Evolutionary conservation across 2,797 vertebrate genomes (phyloP).

Genomic region (Peromyscus nudipes): DNA sequence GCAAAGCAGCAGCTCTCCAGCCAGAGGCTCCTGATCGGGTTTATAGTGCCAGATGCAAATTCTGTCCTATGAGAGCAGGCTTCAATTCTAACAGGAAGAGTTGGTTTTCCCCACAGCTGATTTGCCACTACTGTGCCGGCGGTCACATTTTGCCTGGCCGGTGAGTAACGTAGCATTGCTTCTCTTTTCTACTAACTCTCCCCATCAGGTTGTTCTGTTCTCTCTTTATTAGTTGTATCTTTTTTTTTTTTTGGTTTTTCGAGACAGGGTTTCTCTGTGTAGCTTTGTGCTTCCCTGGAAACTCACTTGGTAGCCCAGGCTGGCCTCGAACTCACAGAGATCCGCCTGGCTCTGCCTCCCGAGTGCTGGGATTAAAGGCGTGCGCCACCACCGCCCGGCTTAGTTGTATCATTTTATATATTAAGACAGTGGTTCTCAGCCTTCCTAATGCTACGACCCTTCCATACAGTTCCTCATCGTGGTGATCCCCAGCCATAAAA

Average conservation of each 20-base stretch:
- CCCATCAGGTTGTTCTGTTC: not conserved
- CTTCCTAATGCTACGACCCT: not conserved
- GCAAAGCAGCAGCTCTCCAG: not conserved
- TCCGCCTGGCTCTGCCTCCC: too few species aligned
- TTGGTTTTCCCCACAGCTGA: not conserved
- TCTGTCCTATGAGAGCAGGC: not conserved
- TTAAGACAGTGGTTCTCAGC: not conserved
- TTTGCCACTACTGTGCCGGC: not conserved
- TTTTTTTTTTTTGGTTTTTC: not conserved
- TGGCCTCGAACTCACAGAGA: too few species aligned
- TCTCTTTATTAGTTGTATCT: constrained; percentile 39
- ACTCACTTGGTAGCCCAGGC: too few species aligned
- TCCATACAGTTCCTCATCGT: not conserved
- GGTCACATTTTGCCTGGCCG: not conserved
- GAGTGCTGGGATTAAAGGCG: too few species aligned
- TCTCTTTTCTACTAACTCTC: not conserved
- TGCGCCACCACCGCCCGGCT: not conserved
- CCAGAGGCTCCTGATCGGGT: not conserved
- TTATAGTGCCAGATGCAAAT: not conserved
- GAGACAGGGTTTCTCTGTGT: too few species aligned
- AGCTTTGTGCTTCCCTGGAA: too few species aligned
- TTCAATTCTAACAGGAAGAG: not conserved
- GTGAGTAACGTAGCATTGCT: not conserved
- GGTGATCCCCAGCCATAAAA: not conserved
- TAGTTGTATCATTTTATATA: constrained; percentile 3